Evolutionary conservation across 1,140 invertebrate genomes (phyloP).

Genomic region (Danaus plexippus): DNA sequence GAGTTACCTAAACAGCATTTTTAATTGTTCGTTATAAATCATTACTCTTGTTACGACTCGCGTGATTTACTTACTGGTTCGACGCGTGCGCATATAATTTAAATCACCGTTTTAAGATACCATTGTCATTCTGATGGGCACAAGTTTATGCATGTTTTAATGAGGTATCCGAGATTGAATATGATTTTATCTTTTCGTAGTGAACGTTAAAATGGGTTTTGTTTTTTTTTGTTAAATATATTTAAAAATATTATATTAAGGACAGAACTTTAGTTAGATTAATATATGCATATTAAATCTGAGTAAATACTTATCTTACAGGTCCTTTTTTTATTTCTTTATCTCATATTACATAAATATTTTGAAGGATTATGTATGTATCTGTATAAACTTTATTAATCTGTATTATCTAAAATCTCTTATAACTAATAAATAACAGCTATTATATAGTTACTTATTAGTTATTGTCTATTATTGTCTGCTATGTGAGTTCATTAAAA

Average conservation of each 20-base stretch:
- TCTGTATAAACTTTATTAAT: too few species aligned
- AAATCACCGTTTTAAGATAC: constrained; percentile 45
- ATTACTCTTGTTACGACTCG: constrained; percentile 56
- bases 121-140: constrained; percentile 44
- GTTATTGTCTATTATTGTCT: too few species aligned
- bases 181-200: constrained; percentile 29
- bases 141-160: constrained; percentile 52
- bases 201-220: constrained; percentile 22
- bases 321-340: too few species aligned
- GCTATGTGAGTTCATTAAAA: constrained; percentile 50
- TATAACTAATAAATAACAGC: too few species aligned
- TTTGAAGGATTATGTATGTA: too few species aligned
- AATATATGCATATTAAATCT: constrained; percentile 7
- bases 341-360: too few species aligned
- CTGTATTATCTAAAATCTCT: too few species aligned
- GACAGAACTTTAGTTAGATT: constrained; percentile 19
- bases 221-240: neutral
- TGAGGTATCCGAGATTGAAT: constrained; percentile 54
- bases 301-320: too few species aligned
- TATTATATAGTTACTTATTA: too few species aligned
- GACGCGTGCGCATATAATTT: constrained; percentile 50
- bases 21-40: constrained; percentile 68
- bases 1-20: constrained; percentile 48
- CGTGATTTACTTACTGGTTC: constrained; percentile 66
- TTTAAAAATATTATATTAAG: constrained; percentile 11